Conservation (phyloP, 64 coral and sea anemone genomes). For the Acropora tenuis region DNA sequence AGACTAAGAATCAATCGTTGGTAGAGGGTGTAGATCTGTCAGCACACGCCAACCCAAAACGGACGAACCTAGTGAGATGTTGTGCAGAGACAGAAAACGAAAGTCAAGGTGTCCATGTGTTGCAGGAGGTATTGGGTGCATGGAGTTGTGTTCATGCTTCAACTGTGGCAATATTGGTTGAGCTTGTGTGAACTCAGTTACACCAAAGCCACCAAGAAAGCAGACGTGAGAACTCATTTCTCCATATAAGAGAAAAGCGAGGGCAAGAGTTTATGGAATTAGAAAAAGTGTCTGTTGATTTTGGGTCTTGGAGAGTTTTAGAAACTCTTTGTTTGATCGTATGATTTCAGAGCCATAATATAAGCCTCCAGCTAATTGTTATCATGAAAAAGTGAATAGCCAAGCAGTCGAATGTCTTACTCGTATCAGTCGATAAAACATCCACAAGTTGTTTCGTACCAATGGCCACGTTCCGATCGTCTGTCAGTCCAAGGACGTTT, state of each 20-base stretch:
- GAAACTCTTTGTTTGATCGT: slow-evolving; percentile 32
- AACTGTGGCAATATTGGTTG: slow-evolving; percentile 38
- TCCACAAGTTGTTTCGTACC: no score
- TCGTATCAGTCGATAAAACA: no score
- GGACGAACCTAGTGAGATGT: not conserved
- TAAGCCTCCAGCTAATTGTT: no score
- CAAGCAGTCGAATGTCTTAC: no score
- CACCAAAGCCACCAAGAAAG: slow-evolving; percentile 1
- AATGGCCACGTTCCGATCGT: no score
- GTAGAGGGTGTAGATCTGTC: slow-evolving; percentile 35
- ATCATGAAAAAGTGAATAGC: no score
- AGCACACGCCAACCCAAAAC: not conserved
- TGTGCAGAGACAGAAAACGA: slow-evolving; percentile 36
- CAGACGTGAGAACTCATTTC: slow-evolving; percentile 16
- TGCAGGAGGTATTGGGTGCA: slow-evolving; percentile 23
- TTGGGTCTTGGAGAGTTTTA: slow-evolving; percentile 33
- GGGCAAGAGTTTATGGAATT: slow-evolving; percentile 23
- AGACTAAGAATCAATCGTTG: not conserved
- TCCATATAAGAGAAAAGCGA: slow-evolving; percentile 35
- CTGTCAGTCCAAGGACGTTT: no score
- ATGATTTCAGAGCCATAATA: not conserved
- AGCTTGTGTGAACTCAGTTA: not conserved
- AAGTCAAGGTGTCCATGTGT: slow-evolving; percentile 49
- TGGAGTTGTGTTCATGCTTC: slow-evolving; percentile 9
- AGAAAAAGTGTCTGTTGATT: slow-evolving; percentile 8